These are phyloP conservation scores for Myotis lucifugus DNA, from an alignment of 2,113 vertebrate genomes.

Conservation along the genomic window DNA sequence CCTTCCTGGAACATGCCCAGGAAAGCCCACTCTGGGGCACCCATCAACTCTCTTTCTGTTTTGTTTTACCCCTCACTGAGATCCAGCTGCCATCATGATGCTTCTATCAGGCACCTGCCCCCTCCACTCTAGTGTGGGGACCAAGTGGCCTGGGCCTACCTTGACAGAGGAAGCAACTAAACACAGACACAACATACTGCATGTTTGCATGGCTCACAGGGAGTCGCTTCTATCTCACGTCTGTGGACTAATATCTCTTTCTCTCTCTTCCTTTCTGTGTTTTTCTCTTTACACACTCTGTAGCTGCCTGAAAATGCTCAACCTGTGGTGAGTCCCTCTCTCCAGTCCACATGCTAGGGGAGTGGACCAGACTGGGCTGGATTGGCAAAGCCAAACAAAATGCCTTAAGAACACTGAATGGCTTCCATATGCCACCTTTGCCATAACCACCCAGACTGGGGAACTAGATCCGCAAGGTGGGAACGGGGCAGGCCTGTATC, in stretches of 20 bases:
- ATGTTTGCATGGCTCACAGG: constrained; percentile 89
- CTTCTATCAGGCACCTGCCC: background rate
- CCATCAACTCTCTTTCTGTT: background rate
- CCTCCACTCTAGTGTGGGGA: constrained; percentile 8
- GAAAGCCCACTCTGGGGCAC: background rate
- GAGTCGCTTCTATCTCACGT: constrained; percentile 85
- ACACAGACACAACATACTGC: constrained; percentile 83
- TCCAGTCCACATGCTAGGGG: constrained; percentile 93
- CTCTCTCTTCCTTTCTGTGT: constrained; percentile 91
- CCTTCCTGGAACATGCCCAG: constrained; percentile 3
- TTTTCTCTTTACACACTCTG: constrained; percentile 95
- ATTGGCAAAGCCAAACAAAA: constrained; percentile 80
- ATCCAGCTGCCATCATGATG: background rate
- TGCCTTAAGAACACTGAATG: constrained; percentile 74
- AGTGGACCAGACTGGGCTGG: constrained; percentile 91
- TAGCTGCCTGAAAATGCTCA: constrained; percentile 99
- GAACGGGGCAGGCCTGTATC: constrained; percentile 68
- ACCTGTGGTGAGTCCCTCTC: constrained; percentile 99
- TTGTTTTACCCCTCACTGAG: background rate
- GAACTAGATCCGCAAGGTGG: constrained; percentile 49
- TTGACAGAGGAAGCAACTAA: constrained; percentile 59
- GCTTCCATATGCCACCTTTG: constrained; percentile 75
- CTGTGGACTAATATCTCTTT: constrained; percentile 91
- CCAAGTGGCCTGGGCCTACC: background rate
- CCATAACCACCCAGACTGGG: constrained; percentile 68